Evolutionary conservation across 2,113 vertebrate genomes (phyloP).

Genomic region (Megatriorchis doriae): DNA sequence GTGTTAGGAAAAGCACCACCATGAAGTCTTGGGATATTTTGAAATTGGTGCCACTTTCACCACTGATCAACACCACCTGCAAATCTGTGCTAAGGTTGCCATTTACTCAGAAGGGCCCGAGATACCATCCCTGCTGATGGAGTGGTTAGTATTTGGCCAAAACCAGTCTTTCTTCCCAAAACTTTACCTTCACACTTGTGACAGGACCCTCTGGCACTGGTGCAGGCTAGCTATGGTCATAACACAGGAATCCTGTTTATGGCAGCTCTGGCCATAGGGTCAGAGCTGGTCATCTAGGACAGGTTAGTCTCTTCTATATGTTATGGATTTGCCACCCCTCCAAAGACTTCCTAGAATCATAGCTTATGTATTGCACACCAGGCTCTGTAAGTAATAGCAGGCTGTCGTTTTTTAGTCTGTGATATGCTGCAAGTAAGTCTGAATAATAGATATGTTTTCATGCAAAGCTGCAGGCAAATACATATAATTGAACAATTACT

Average conservation of each 20-base stretch:
- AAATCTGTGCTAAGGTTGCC: not conserved
- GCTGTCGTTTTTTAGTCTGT: not conserved
- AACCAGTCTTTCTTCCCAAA: not conserved
- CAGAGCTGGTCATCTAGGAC: not conserved
- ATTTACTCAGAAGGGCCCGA: not conserved
- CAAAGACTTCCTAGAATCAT: not conserved
- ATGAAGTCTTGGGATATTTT: not conserved
- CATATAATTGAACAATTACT: not conserved
- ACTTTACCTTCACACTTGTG: not conserved
- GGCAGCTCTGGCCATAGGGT: not conserved
- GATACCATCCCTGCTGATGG: not conserved
- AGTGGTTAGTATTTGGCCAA: not conserved
- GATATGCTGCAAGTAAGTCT: not conserved
- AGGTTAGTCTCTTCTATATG: not conserved
- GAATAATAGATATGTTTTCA: not conserved
- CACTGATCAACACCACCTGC: not conserved
- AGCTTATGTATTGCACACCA: not conserved
- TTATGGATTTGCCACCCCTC: not conserved
- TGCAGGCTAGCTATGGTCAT: not conserved
- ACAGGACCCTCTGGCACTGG: not conserved
- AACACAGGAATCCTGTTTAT: not conserved
- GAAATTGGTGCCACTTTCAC: not conserved
- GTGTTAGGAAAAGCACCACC: not conserved
- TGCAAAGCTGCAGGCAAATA: not conserved
- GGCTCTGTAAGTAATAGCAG: not conserved